Base-by-base conservation (phyloP, 2,888 invertebrate genomes). In the Perizoma affinitatum region DNA sequence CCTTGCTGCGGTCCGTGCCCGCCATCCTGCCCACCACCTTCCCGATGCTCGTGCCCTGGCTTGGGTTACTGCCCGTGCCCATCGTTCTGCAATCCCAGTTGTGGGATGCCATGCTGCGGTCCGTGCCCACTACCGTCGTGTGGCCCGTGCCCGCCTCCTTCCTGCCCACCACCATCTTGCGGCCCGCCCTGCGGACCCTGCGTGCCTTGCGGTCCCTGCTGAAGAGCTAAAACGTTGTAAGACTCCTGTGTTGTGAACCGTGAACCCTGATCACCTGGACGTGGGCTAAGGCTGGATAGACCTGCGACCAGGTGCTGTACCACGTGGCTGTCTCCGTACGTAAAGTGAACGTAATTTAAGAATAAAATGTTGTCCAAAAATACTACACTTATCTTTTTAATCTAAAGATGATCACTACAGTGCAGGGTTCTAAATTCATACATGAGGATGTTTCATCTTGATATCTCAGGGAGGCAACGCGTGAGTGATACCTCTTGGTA, bases 261-360 rank as follows among this genome's bases (percentile, higher is more conserved):
- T 51, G 33, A 49, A 56, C 38, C 47, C 7, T 41, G 7, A 11
- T 49, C 38, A 40, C 54, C 57, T 54, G 54, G 46, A 36, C 46
- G 57, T 11, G 57, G 42, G 46, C 40, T 49, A 35, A 45, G 49
- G 44, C 54, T 54, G 36, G 40, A 35, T 11, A 42, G 35, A 48
- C 51, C 45, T 53, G 55, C 36, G 38, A 22, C 47, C 41, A 34
- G 54, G 49, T 50, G 45, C 66, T 55, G 61, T 57, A 48, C 61
- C 66, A 44, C 59, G 66, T 63, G 63, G 59, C 52, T 58, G 63
- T 67, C 59, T 53, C 61, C 51, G 57, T 48, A 35, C 62, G 22
- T 22, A 22, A 52, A 43, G 69, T 70, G 66, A 66, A 64, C 55
- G 67, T 71, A 67, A 63, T 63, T 22, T 53, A 73, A 72, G 72